Base-by-base conservation (phyloP, 1,140 invertebrate genomes). In the Aphis gossypii region DNA sequence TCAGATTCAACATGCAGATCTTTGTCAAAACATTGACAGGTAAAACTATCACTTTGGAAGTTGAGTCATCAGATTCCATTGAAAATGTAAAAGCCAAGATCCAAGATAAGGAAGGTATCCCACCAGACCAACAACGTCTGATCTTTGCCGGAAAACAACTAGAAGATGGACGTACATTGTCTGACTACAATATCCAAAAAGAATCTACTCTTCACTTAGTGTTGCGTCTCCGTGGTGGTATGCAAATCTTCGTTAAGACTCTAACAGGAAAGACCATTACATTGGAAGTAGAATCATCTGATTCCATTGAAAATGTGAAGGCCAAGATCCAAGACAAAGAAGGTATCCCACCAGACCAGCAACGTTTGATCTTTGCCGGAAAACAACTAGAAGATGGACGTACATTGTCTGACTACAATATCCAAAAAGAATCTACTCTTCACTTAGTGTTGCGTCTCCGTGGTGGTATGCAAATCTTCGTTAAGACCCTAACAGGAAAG, bases 61-160 rank as follows among this genome's bases (percentile, higher is more conserved):
- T 97, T 7, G 97, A 98, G 94, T 96, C 96, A 9, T 97, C 96
- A 51, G 97, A 98, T 94, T 97, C 97, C 0, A 98, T 97, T 94
- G 97, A 97, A 94, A 97, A 97, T 95, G 97, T 98, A 0, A 97
- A 97, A 93, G 96, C 97, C 0, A 97, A 97, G 94, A 97, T 97
- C 94, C 97, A 97, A 95, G 96, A 98, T 60, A 97, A 96, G 93
- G 96, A 96, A 95, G 97, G 97, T 54, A 97, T 97, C 94, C 97
- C 97, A 9, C 97, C 97, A 95, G 97, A 97, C 94, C 97, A 97
- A 94, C 97, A 97, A 94, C 95, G 97, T 94, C 95, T 97, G 93
- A 97, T 97, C 94, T 97, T 97, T 95, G 97, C 97, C 56, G 97
- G 98, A 93, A 98, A 98, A 95, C 97, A 98, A 94, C 96, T 98